phyloP scores from a whole-genome alignment of 1,140 invertebrate genomes.

The Euschistus heros region DNA sequence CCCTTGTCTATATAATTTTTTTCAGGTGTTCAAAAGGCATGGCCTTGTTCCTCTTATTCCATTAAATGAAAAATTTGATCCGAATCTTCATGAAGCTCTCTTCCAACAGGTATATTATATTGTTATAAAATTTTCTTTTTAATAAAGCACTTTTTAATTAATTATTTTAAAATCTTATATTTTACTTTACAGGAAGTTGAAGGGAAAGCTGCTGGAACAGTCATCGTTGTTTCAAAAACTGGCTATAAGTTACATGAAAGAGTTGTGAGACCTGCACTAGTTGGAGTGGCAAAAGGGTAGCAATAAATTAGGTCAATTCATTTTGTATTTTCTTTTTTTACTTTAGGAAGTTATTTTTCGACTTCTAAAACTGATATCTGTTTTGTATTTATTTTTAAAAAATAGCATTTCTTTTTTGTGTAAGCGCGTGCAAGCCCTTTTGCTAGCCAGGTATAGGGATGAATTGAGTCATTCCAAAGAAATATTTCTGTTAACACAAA shows the following conservation, averaged over 20 bases:
- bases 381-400: too few relatives aligned
- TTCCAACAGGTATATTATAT: slow-evolving; percentile 66
- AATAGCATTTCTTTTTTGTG: too few relatives aligned
- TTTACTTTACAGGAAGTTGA: slow-evolving; percentile 50
- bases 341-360: too few relatives aligned
- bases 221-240: slow-evolving; percentile 86
- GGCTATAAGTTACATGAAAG: slow-evolving; percentile 91
- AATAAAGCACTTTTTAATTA: neutral
- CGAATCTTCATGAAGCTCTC: slow-evolving; percentile 89
- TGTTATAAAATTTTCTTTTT: neutral
- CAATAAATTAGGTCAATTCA: neutral
- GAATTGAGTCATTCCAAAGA: too few relatives aligned
- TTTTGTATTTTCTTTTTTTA: too few relatives aligned
- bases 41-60: slow-evolving; percentile 79
- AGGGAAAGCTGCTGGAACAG: slow-evolving; percentile 70
- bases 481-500: too few relatives aligned
- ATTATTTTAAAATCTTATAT: neutral
- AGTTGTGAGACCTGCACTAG: slow-evolving; percentile 88
- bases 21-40: slow-evolving; percentile 77
- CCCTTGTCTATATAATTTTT: neutral
- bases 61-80: slow-evolving; percentile 88
- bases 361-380: too few relatives aligned
- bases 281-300: slow-evolving; percentile 73
- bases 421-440: too few relatives aligned
- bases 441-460: too few relatives aligned